Conservation (phyloP, 1,140 invertebrate species). For the Parapsyche elsis region DNA sequence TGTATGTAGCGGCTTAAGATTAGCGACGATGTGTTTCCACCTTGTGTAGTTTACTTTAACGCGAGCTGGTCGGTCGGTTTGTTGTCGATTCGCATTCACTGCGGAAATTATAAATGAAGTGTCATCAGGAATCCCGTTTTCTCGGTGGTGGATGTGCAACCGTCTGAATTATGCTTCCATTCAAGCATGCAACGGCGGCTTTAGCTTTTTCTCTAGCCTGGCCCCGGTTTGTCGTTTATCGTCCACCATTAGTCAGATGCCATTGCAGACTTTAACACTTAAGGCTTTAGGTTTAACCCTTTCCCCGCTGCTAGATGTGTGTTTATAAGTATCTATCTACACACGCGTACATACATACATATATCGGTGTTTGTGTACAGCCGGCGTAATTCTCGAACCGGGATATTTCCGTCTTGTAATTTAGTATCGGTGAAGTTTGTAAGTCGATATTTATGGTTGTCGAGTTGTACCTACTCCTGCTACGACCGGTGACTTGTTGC, state of each 20-base stretch:
- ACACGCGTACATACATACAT: too few relatives aligned
- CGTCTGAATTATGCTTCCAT: conserved; percentile 33
- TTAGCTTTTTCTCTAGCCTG: neutral
- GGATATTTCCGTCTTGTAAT: conserved; percentile 29
- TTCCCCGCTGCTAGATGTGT: too few relatives aligned
- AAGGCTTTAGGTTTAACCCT: too few relatives aligned
- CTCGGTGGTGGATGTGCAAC: neutral
- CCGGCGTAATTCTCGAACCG: conserved; percentile 21
- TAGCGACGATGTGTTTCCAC: too few relatives aligned
- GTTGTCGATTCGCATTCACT: too few relatives aligned
- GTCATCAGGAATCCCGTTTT: neutral
- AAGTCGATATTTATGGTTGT: conserved; percentile 32
- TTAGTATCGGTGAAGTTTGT: conserved; percentile 41
- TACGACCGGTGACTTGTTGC: too few relatives aligned
- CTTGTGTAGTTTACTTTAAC: too few relatives aligned
- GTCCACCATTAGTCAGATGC: conserved; percentile 25
- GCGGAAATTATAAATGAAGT: neutral
- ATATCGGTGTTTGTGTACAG: too few relatives aligned
- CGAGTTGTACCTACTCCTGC: neutral
- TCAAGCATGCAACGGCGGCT: neutral
- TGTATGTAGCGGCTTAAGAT: too few relatives aligned
- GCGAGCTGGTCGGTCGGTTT: too few relatives aligned
- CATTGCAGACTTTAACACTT: neutral
- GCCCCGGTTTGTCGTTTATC: neutral
- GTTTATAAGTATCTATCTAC: too few relatives aligned